phyloP scores from a whole-genome alignment of 2,888 invertebrate genomes.

The Chrysodeixis includens region DNA sequence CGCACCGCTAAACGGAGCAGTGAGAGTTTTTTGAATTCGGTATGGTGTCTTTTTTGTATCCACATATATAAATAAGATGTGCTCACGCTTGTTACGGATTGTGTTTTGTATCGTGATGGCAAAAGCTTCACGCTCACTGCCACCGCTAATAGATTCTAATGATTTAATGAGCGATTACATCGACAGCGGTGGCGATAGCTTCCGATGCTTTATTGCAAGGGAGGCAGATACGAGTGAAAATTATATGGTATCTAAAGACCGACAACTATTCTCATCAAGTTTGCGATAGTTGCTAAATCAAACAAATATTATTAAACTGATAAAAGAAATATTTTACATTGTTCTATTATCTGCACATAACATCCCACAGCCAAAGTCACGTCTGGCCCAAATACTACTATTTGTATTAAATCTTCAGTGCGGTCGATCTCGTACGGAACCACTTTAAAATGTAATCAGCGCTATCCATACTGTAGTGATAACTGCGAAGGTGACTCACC shows the following conservation, averaged over 20 bases:
- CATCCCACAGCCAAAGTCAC: too few relatives aligned
- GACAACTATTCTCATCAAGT: too few relatives aligned
- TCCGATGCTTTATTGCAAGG: background rate
- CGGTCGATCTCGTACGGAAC: too few relatives aligned
- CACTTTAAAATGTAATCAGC: background rate
- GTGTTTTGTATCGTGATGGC: conserved; percentile 29
- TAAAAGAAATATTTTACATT: background rate
- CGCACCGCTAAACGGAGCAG: conserved; percentile 63
- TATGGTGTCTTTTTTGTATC: conserved; percentile 56
- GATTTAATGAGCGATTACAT: conserved; percentile 25
- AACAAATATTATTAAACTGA: background rate
- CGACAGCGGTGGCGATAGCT: conserved; percentile 5
- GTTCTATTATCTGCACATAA: too few relatives aligned
- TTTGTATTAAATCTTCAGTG: too few relatives aligned
- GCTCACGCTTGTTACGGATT: conserved; percentile 38
- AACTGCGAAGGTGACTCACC: conserved; percentile 4
- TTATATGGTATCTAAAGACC: background rate
- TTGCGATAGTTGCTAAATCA: too few relatives aligned
- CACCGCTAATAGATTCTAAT: conserved; percentile 21
- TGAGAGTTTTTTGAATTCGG: conserved; percentile 68
- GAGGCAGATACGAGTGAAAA: background rate
- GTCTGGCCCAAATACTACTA: too few relatives aligned
- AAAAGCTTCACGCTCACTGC: conserved; percentile 36
- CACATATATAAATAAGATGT: conserved; percentile 52
- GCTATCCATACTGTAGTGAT: background rate